Conservation (phyloP, 2,888 invertebrate genomes). For the Nomada flava region DNA sequence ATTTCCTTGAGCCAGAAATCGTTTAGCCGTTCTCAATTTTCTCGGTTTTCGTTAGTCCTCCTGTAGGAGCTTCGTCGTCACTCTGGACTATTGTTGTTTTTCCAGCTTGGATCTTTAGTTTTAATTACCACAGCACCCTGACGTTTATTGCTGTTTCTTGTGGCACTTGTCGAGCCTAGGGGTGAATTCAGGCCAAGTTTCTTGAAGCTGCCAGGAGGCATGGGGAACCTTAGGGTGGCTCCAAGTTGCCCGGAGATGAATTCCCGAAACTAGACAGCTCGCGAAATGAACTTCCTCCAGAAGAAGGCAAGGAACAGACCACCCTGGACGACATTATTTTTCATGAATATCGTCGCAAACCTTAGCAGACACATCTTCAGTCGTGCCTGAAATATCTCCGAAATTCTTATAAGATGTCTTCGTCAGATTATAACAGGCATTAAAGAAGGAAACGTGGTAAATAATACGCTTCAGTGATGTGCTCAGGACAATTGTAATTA, state of each 20-base stretch:
- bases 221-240: slow-evolving; percentile 61
- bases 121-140: slow-evolving; percentile 82
- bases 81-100: slow-evolving; percentile 77
- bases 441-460: no score
- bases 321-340: slow-evolving; percentile 68
- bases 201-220: slow-evolving; percentile 52
- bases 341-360: slow-evolving; percentile 66
- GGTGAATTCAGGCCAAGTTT: slow-evolving; percentile 67
- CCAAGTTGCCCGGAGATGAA: slow-evolving; percentile 75
- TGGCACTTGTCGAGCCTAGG: slow-evolving; percentile 68
- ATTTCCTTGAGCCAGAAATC: slow-evolving; percentile 30
- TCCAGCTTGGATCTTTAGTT: slow-evolving; percentile 81
- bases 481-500: no score
- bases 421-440: background rate
- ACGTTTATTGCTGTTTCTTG: slow-evolving; percentile 83
- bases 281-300: slow-evolving; percentile 75
- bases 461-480: no score
- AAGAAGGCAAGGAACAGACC: slow-evolving; percentile 46
- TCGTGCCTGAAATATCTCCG: background rate
- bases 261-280: slow-evolving; percentile 78
- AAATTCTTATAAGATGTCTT: background rate
- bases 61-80: slow-evolving; percentile 43
- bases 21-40: slow-evolving; percentile 19
- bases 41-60: slow-evolving; percentile 59
- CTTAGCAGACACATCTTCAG: background rate